Conservation (phyloP, 2,888 invertebrate genomes). For the Chymomyza amoena region DNA sequence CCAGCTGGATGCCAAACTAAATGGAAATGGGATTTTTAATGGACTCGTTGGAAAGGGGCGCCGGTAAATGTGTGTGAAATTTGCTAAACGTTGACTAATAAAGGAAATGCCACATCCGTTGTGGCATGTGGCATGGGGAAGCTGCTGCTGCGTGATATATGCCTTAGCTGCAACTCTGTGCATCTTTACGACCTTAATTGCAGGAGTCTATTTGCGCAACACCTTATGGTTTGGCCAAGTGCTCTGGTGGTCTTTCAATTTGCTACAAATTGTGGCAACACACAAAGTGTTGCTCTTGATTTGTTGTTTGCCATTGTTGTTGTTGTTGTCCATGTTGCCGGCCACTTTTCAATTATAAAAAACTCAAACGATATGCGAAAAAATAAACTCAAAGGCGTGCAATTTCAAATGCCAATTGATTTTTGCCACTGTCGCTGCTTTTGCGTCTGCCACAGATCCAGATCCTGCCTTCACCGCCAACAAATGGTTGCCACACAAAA, state of each 20-base stretch:
- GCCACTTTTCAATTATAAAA: constrained; percentile 63
- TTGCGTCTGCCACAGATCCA: neutral
- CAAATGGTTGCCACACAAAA: neutral
- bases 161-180: constrained; percentile 4
- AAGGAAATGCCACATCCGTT: neutral
- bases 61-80: neutral
- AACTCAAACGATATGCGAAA: constrained; percentile 54
- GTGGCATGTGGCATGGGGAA: neutral
- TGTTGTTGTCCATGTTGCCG: constrained; percentile 3
- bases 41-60: constrained; percentile 12
- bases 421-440: constrained; percentile 32
- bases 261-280: neutral
- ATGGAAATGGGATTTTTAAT: constrained; percentile 32
- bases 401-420: constrained; percentile 72
- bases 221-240: neutral
- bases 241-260: neutral
- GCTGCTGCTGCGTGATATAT: neutral
- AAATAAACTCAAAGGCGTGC: constrained; percentile 57
- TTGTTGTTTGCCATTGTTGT: neutral
- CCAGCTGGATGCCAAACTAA: neutral
- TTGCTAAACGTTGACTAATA: constrained; percentile 37
- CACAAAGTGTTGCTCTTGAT: neutral
- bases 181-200: constrained; percentile 55
- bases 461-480: neutral
- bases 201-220: constrained; percentile 34